A percentile compares a stretch with the other conserved stretches of the same genome.
These are phyloP conservation scores for Desmodus rotundus DNA, from an alignment of 2,113 vertebrate genomes.

Conservation along the genomic window DNA sequence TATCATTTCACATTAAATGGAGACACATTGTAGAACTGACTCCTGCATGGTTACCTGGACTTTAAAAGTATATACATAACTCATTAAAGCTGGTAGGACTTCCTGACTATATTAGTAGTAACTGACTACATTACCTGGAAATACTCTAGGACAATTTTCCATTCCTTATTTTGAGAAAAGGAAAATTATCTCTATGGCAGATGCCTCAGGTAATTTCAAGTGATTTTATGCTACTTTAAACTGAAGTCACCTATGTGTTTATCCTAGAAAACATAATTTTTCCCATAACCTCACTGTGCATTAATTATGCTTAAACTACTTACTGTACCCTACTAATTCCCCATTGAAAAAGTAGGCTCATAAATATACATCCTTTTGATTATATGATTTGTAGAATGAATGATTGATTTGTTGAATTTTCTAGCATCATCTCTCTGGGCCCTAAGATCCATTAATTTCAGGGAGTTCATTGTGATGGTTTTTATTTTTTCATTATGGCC, in stretches of 20 bases:
- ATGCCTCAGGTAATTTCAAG: not conserved
- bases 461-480: not conserved
- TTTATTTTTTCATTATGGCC: not conserved
- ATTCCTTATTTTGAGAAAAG: not conserved
- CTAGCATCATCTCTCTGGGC: not conserved
- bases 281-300: not conserved
- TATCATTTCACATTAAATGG: not conserved
- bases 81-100: not conserved
- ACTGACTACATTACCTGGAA: not conserved
- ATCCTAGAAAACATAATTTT: not conserved
- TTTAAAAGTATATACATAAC: not conserved
- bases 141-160: not conserved
- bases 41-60: not conserved
- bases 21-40: not conserved
- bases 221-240: not conserved
- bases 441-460: not conserved
- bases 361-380: not conserved
- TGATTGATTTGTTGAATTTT: not conserved
- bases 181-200: not conserved
- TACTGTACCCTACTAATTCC: not conserved
- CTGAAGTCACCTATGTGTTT: not conserved
- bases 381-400: not conserved
- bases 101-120: not conserved
- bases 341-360: not conserved
- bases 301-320: not conserved